Evolutionary conservation across 2,113 vertebrate species (phyloP).

Genomic region (Uria aalge): DNA sequence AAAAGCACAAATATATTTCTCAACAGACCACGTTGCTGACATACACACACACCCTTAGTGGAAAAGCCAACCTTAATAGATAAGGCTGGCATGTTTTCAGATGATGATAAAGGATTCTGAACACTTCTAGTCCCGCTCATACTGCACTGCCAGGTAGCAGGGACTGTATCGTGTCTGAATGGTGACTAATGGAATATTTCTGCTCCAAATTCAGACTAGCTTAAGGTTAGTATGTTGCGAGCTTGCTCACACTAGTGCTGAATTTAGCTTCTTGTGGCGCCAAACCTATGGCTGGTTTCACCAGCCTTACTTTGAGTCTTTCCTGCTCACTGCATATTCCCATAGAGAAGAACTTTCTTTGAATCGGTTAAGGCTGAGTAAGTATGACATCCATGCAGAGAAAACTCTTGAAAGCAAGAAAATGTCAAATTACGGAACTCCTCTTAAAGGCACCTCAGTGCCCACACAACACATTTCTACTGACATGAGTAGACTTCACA

Average conservation of each 20-base stretch:
- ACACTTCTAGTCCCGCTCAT: neutral
- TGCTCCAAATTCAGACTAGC: neutral
- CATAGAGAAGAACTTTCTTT: neutral
- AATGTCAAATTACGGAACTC: slow-evolving; percentile 51
- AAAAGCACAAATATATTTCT: neutral
- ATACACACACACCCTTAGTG: too few relatives aligned
- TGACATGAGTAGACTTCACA: slow-evolving; percentile 54
- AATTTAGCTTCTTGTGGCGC: neutral
- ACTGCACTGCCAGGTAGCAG: neutral
- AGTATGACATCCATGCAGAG: neutral
- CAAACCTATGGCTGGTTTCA: neutral
- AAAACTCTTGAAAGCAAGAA: slow-evolving; percentile 42
- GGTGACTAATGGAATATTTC: slow-evolving; percentile 7
- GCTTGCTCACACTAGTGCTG: neutral
- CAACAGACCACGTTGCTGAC: neutral
- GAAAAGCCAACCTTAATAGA: neutral
- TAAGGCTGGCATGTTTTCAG: neutral
- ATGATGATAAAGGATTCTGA: neutral
- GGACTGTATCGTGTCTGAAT: neutral
- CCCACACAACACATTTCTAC: slow-evolving; percentile 55
- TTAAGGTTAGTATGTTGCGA: neutral
- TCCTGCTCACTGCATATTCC: neutral
- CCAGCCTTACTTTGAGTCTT: neutral
- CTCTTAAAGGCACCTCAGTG: slow-evolving; percentile 54
- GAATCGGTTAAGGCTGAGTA: slow-evolving; percentile 7